Base-by-base conservation (phyloP, 2,888 invertebrate species). In the Choreutis nemorana region DNA sequence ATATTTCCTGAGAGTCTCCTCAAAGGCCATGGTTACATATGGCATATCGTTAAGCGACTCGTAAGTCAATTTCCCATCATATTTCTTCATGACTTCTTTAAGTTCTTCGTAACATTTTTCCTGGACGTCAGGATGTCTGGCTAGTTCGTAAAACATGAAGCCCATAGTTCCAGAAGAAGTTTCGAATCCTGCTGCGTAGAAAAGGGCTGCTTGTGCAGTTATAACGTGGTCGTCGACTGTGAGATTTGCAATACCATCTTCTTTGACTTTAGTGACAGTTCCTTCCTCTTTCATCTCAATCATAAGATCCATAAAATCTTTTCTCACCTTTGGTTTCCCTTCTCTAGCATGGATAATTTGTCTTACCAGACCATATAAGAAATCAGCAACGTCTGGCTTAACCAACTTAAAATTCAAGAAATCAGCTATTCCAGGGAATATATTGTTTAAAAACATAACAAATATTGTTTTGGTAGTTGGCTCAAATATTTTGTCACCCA, bases 1-100 rank as follows among this genome's bases (percentile, higher is more conserved):
- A 42, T 55, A 65, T 31, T 57, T 51, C 12, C 73, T 41, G 14
- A 71, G 37, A 3, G 60, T 57, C 43, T 73, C 75, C 12, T 40
- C 33, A 1, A 50, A 30, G 8, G 47, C 50, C 42, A 45, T 45
- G 24, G 51, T 50, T 26, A 59, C 24, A 37, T 56, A 58, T 8
- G 44, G 35, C 52, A 60, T 49, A 18, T 50, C 47, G 14, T 32
- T 28, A 9, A 57, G 26, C 0, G 42, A 36, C 4, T 56, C 55
- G 22, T 50, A 56, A 1, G 47, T 48, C 8, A 59, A 29, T 26
- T 45, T 28, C 2, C 47, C 51, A 9, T 29, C 27, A 2, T 45
- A 34, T 26, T 50, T 29, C 24, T 42, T 38, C n/a, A 36, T 30
- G 6, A 50, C 24, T 11, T 45, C 38, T 7, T 30, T 31, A 4